Base-by-base conservation (phyloP, 2,888 invertebrate species). In the Acronicta alni region DNA sequence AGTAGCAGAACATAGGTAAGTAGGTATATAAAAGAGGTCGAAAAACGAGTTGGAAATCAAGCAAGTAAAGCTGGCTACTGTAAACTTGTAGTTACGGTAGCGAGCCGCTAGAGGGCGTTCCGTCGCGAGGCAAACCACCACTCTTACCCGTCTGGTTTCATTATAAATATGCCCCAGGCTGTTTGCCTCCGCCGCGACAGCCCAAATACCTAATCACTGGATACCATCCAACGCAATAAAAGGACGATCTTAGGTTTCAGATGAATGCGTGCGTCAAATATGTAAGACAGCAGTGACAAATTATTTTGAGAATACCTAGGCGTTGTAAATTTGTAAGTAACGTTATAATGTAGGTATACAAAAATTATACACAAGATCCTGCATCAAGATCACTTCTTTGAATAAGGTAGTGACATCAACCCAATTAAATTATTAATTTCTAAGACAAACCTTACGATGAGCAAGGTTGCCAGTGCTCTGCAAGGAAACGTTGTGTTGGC, bases 111-210 rank as follows among this genome's bases (percentile, higher is more conserved):
- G 72, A 56, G 75, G 81, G 84, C 81, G 75, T 73, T 51, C 61
- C 72, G 75, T 77, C 80, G 79, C 79, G 73, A 73, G 67, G 64
- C 74, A 70, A 77, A 79, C 74, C 77, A 77, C 74, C 72, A 75
- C 82, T 74, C 75, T 74, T 80, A 83, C 83, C 82, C 84, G 88
- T 80, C 88, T 85, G 86, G 86, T 83, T 86, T 85, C 87, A 89
- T 89, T 88, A 88, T 77, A 84, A 86, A 81, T 75, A 76, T 67
- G 86, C 89, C 86, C 26, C 49, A 18, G 84, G 88, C 84, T 86
- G 72, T 82, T 84, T 83, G 77, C 81, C 80, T 72, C 79, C 80
- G 79, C 71, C 67, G 75, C 81, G 80, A 79, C 80, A 80, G 61
- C 78, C 80, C 79, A 82, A 82, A 85, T 82, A 83, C 77, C 79